Percentiles rank a stretch among this genome's conserved stretches.
phyloP scores from a whole-genome alignment of 2,888 invertebrate genomes.

The Peribatodes rhomboidaria region DNA sequence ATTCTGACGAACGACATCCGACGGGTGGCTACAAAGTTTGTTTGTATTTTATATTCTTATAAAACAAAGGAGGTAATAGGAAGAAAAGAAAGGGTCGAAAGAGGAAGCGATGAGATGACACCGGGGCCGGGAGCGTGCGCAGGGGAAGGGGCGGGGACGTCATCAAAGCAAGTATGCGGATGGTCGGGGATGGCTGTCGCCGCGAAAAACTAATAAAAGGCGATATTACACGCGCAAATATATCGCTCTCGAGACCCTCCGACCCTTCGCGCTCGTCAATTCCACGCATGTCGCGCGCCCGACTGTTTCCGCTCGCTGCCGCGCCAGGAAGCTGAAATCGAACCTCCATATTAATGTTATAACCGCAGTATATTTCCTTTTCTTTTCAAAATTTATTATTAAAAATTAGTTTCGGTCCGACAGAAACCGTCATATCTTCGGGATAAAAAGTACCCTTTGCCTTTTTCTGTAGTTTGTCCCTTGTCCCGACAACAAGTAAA shows the following conservation, averaged over 20 bases:
- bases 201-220: slow-evolving; percentile 84
- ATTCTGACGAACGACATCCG: slow-evolving; percentile 29
- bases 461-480: no score
- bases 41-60: slow-evolving; percentile 61
- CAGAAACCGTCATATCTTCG: no score
- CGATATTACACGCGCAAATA: slow-evolving; percentile 73
- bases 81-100: slow-evolving; percentile 47
- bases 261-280: slow-evolving; percentile 29
- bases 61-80: slow-evolving; percentile 58
- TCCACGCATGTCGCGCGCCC: slow-evolving; percentile 8
- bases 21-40: slow-evolving; percentile 51
- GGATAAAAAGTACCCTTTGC: no score
- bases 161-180: slow-evolving; percentile 71
- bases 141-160: slow-evolving; percentile 30
- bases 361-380: no score
- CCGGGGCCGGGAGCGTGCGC: slow-evolving; percentile 18
- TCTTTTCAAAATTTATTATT: no score
- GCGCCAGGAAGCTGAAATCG: neutral
- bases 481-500: no score
- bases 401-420: no score
- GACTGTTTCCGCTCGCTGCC: neutral
- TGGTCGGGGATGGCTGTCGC: slow-evolving; percentile 65
- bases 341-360: neutral
- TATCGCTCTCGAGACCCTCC: slow-evolving; percentile 51
- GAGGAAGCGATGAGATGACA: slow-evolving; percentile 46